Conservation (phyloP, 2,113 vertebrate genomes). For the Melanerpes aurifrons region DNA sequence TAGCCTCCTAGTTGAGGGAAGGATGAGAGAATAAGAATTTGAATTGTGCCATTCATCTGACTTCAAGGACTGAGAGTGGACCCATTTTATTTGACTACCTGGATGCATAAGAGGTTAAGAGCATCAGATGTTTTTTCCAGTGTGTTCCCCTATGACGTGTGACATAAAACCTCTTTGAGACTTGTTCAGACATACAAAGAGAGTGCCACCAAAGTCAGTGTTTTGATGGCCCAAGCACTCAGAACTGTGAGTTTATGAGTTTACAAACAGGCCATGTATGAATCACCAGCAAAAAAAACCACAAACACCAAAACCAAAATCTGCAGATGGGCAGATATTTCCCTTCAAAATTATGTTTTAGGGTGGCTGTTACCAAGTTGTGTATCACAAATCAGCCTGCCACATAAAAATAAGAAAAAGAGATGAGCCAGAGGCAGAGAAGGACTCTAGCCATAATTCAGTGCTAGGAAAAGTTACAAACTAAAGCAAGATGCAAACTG, state of each 20-base stretch:
- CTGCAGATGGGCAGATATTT: background rate
- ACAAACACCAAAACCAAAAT: no score
- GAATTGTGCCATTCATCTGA: background rate
- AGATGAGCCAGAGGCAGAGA: background rate
- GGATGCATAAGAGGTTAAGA: background rate
- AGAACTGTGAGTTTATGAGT: background rate
- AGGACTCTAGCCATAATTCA: background rate
- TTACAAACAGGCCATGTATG: background rate
- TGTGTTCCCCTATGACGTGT: background rate
- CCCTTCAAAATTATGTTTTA: background rate
- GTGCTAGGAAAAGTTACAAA: background rate
- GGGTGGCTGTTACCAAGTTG: background rate
- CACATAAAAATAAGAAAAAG: background rate
- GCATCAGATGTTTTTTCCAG: background rate
- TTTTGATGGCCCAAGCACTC: background rate
- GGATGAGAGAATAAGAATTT: background rate
- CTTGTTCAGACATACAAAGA: background rate
- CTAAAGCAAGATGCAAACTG: background rate
- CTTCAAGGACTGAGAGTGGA: background rate
- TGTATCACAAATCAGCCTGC: background rate
- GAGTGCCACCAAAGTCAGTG: background rate
- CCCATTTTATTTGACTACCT: background rate
- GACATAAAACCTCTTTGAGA: background rate
- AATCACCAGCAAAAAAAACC: background rate
- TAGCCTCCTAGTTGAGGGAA: fast-evolving